Conservation (phyloP, 1,140 invertebrate species). For the Lithobius niger region DNA sequence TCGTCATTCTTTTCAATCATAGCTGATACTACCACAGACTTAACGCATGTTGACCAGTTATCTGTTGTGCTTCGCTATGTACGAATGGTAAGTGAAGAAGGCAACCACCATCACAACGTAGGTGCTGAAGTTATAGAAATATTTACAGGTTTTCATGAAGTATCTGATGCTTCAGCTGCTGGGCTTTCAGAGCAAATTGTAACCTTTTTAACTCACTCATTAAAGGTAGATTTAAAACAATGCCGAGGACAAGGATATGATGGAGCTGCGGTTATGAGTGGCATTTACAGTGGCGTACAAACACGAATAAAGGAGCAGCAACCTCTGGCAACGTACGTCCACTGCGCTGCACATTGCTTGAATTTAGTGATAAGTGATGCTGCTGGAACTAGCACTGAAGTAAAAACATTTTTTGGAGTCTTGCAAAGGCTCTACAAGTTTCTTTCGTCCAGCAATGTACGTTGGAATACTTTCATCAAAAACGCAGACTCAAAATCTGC, state of each 20-base stretch:
- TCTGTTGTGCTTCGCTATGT: too few species aligned
- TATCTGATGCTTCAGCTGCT: too few species aligned
- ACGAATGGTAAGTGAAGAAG: not conserved
- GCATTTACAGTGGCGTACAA: not conserved
- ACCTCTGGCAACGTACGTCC: not conserved
- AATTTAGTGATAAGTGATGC: too few species aligned
- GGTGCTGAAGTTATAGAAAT: not conserved
- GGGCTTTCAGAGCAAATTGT: too few species aligned
- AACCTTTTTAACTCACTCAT: too few species aligned
- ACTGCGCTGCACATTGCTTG: not conserved
- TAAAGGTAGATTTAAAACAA: not conserved
- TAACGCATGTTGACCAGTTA: not conserved
- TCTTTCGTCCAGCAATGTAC: not conserved
- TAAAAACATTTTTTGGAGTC: not conserved
- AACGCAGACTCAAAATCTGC: not conserved
- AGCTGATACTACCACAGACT: not conserved
- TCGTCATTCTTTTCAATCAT: not conserved
- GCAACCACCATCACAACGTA: not conserved
- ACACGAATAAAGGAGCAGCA: not conserved
- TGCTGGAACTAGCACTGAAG: too few species aligned
- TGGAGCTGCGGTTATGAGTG: too few species aligned
- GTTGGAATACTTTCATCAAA: not conserved
- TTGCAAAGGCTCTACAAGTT: not conserved
- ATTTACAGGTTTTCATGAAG: too few species aligned
- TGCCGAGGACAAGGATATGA: not conserved